Percentiles rank a stretch among this genome's conserved stretches.
Evolutionary conservation across 2,888 invertebrate species (phyloP).

Genomic region (Lagria hirta): DNA sequence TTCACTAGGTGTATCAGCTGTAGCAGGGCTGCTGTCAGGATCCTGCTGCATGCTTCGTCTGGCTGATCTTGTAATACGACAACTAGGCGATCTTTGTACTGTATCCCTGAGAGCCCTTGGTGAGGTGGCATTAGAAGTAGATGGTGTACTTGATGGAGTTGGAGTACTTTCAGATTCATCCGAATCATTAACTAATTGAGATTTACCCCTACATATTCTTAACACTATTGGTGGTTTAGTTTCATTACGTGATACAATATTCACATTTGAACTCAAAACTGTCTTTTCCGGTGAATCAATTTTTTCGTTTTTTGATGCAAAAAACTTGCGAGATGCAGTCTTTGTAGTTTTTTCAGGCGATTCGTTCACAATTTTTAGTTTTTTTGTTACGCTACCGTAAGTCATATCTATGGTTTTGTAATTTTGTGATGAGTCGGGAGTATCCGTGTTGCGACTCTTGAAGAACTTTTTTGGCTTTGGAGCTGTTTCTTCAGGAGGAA

Average conservation of each 20-base stretch:
- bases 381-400: slow-evolving; percentile 39
- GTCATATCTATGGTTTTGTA: slow-evolving; percentile 32
- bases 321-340: slow-evolving; percentile 46
- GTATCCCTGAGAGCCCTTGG: slow-evolving; percentile 49
- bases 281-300: slow-evolving; percentile 44
- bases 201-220: slow-evolving; percentile 79
- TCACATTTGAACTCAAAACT: slow-evolving; percentile 47
- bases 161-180: slow-evolving; percentile 53
- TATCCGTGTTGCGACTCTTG: slow-evolving; percentile 77
- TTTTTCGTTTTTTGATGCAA: slow-evolving; percentile 48
- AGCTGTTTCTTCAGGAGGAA: slow-evolving; percentile 47
- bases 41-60: slow-evolving; percentile 54
- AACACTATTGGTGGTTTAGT: slow-evolving; percentile 77
- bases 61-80: slow-evolving; percentile 52
- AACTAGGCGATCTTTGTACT: slow-evolving; percentile 41
- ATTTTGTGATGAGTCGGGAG: slow-evolving; percentile 52
- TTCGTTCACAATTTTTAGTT: slow-evolving; percentile 25
- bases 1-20: slow-evolving; percentile 47
- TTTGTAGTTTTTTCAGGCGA: slow-evolving; percentile 20
- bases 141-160: slow-evolving; percentile 59
- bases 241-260: slow-evolving; percentile 43
- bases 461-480: slow-evolving; percentile 86
- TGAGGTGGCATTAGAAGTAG: slow-evolving; percentile 56
- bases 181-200: slow-evolving; percentile 56
- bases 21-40: slow-evolving; percentile 50